Evolutionary conservation across 2,888 invertebrate genomes (phyloP), one percentile per base, ranked within the genome.

Genomic region (Gandaritis pyraliata): DNA sequence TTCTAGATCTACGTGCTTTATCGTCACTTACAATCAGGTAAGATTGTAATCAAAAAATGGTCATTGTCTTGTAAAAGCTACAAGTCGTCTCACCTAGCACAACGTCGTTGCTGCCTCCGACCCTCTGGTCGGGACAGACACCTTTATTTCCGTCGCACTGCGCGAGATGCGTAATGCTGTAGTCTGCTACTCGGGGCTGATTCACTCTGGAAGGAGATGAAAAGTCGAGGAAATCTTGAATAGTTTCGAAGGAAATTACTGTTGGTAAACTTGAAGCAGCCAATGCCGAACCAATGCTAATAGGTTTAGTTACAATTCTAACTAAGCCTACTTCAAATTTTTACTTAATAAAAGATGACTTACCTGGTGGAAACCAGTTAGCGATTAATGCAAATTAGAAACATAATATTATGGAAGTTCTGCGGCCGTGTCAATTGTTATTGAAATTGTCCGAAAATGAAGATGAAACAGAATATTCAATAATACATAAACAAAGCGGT

Each of bases 101-200:
- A 15, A 95, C 96, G 78, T 97, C 97, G 80, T 97, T 96, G 68
- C 93, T 93, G 0, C 97, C 97, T 0, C 97, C 96, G 11, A 98
- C 93, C 46, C 96, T 92, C 66, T 94, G 94, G 79, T 98, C 98
- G 0, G 97, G 97, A 76, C 98, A 98, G 5, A 97, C 97, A 0
- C 97, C 97, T 38, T 94, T 93, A 72, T 94, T 94, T 0, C 97
- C 97, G 78, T 97, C 97, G 75, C 97, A 97, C 83, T 97, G 96
- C 0, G 97, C 94, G 56, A 95, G 89, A 69, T 96, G 95, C 0
- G 96, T 95, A 85, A 98, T 95, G 77, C 95, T 96, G 85, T 98
- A 98, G 87, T 98, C 98, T 11, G 95, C 94, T 1, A 96, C 97
- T 54, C 95, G 93, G 59, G 97, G 97, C 88, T 85, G 72, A 88